Evolutionary conservation across 2,888 invertebrate species (phyloP), one percentile per base, ranked within the genome.

Genomic region (Limnephilus rhombicus): DNA sequence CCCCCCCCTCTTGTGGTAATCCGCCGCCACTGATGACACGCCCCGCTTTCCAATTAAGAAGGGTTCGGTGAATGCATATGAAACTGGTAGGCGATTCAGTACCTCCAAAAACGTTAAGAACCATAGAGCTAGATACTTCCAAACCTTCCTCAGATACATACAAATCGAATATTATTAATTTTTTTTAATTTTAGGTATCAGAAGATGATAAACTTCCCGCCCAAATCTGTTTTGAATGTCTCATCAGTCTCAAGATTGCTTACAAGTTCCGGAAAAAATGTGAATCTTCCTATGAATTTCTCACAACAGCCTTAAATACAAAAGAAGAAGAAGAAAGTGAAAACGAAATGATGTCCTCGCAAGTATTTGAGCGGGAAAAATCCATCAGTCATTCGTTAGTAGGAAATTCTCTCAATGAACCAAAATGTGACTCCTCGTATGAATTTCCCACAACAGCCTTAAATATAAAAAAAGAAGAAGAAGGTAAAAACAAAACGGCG

Each of bases 151-250:
- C 18, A 53, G 18, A 18, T 53, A 45, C 12, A 45, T 18, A 5
- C 13, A 18, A 53, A 18, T 1, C 2, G 2, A 68, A 68, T 68
- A 68, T 68, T n/a, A 68, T 68, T 82, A 1, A 31, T 34, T 31
- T 31, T 34, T 45, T 18, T 24, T 13, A 11, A 45, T 86, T 86
- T 86, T 45, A 86, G 86, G 18, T 86, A n/a, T 45, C 86, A 29
- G 86, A 86, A 86, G 86, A 86, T 86, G 86, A 86, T 86, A 86
- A 86, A 86, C 49, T 86, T 15, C 86, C 86, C 13, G 2, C 41
- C n/a, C 86, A 86, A 41, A 86, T 86, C n/a, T 86, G 86, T 86
- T 86, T n/a, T n/a, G 86, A 86, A 45, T 86, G 86, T 13, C 86
- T 86, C 12, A 13, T 86, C n/a, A 49, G 86, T 45, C 41, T 86